Evolutionary conservation across 2,113 vertebrate species (phyloP), one percentile per base, ranked within the genome.

Genomic region (Embiotoca jacksoni): DNA sequence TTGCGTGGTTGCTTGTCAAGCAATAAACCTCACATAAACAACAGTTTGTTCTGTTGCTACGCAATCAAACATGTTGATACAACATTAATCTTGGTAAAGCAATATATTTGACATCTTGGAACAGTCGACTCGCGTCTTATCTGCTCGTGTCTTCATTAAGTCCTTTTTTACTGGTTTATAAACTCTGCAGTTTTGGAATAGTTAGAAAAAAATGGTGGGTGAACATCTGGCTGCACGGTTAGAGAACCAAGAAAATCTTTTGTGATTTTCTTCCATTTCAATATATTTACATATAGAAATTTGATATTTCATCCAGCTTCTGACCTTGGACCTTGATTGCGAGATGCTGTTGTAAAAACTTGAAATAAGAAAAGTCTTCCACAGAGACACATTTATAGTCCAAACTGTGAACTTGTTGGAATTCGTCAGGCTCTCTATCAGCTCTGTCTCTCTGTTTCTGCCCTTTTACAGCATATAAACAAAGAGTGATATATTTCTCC

Each of bases 331-430:
- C 55, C 30, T 39, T 37, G 55, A 85, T 72, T 57, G 44, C 49
- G 32, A 6, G n/a, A 65, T 55, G 79, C 72, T 81, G 44, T 30
- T 16, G 52, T 75, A 72, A 86, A 90, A 81, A 89, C 60, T 60
- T 7, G 15, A 80, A 75, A 71, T 56, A 64, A 55, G 78, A 30
- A 57, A 31, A 74, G 52, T 72, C n/a, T 32, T 57, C 5, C 15
- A 36, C 31, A 53, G 47, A 66, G 57, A 74, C 30, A 57, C 32
- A 47, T 80, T 80, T 86, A 33, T 61, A 30, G 47, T 60, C 70
- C 37, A 31, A 57, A 68, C 62, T 72, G 65, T 71, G 23, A 41
- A 9, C n/a, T 47, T 11, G 32, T 14, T 66, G 60, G 64, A 46
- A 44, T 52, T 76, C 57, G 69, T 23, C 23, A 44, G 35, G 67